phyloP scores from a whole-genome alignment of 1,140 invertebrate species.

The Saccostrea glomerata region DNA sequence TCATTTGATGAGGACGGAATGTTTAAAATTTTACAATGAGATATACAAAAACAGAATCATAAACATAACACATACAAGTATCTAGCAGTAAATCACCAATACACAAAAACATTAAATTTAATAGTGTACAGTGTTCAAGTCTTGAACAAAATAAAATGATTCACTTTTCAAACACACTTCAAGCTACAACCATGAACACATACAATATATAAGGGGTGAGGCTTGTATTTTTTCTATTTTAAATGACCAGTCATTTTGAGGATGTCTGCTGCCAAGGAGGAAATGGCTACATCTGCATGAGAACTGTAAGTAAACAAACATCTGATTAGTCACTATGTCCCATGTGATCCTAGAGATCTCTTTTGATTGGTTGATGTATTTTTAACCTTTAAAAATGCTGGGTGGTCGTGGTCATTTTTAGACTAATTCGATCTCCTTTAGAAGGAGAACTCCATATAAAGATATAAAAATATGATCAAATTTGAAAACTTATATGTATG shows the following conservation, averaged over 20 bases:
- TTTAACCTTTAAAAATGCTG: too few species aligned
- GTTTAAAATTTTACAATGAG: background rate
- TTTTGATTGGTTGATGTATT: too few species aligned
- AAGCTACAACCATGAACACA: background rate
- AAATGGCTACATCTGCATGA: conserved; percentile 76
- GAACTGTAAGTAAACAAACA: conserved; percentile 69
- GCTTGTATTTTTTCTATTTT: conserved; percentile 25
- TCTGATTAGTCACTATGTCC: conserved; percentile 15
- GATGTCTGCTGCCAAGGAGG: conserved; percentile 76
- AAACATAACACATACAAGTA: background rate
- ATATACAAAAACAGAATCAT: background rate
- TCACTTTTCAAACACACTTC: background rate
- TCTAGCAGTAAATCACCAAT: background rate
- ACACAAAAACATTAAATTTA: background rate
- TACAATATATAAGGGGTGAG: background rate
- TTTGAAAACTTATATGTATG: too few species aligned
- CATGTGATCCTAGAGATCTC: too few species aligned
- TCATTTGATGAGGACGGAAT: background rate
- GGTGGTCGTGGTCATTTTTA: too few species aligned
- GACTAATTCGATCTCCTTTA: too few species aligned
- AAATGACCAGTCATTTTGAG: conserved; percentile 73
- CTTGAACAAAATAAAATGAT: background rate
- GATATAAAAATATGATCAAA: too few species aligned
- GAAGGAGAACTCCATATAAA: too few species aligned
- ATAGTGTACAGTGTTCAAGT: background rate